These are phyloP conservation scores for Peromyscus polionotus DNA, from an alignment of 2,113 vertebrate species.

Conservation along the genomic window DNA sequence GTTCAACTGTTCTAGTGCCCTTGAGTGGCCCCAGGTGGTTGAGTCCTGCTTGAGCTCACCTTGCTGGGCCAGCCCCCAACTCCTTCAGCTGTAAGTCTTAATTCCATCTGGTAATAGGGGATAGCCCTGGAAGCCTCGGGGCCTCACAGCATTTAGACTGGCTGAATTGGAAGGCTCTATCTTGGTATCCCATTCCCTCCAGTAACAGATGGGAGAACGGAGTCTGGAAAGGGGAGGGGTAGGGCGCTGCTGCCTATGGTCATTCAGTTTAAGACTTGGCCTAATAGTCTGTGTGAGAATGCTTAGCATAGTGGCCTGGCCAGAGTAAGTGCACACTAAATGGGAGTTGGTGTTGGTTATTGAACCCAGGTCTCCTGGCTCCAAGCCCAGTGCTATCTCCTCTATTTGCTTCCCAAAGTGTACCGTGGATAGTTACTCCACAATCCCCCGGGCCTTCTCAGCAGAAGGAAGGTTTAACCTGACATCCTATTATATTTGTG, in stretches of 20 bases:
- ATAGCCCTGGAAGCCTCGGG: neutral
- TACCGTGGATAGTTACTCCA: slow-evolving; percentile 16
- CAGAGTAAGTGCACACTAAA: slow-evolving; percentile 67
- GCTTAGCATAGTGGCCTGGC: slow-evolving; percentile 67
- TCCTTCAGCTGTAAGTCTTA: slow-evolving; percentile 92
- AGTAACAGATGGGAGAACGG: slow-evolving; percentile 23
- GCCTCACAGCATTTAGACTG: slow-evolving; percentile 36
- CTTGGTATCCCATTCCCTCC: neutral
- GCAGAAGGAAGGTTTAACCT: slow-evolving; percentile 49
- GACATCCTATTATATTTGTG: slow-evolving; percentile 54
- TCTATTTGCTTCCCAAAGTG: slow-evolving; percentile 50
- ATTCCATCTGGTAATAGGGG: slow-evolving; percentile 60
- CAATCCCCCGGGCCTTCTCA: slow-evolving; percentile 12
- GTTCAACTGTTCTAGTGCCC: slow-evolving; percentile 88
- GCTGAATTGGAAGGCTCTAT: slow-evolving; percentile 25
- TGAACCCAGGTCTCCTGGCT: slow-evolving; percentile 51
- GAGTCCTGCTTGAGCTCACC: slow-evolving; percentile 93
- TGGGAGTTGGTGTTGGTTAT: slow-evolving; percentile 64
- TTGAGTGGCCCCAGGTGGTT: slow-evolving; percentile 93
- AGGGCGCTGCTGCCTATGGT: slow-evolving; percentile 40
- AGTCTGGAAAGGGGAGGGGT: neutral
- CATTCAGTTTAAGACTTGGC: slow-evolving; percentile 18
- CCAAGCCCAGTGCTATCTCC: slow-evolving; percentile 40
- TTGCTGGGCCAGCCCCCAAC: slow-evolving; percentile 92
- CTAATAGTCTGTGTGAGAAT: slow-evolving; percentile 58